Evolutionary conservation across 2,888 invertebrate genomes (phyloP).

Genomic region (Carabus problematicus): DNA sequence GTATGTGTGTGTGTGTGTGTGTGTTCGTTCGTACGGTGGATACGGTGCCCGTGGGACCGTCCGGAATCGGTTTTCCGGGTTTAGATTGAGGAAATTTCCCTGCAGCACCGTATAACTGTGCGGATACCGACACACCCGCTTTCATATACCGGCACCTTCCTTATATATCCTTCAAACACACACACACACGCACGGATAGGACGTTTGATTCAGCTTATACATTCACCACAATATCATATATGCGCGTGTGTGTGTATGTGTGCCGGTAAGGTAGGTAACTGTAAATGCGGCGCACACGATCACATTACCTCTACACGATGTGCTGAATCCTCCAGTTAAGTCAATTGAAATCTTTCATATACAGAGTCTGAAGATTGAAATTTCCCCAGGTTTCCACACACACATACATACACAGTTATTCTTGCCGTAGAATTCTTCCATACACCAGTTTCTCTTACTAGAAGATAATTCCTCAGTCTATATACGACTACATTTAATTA

Average conservation of each 20-base stretch:
- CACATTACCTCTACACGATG: slow-evolving; percentile 27
- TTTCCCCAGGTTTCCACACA: slow-evolving; percentile 22
- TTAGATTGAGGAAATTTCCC: slow-evolving; percentile 61
- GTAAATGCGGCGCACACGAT: slow-evolving; percentile 20
- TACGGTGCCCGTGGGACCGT: slow-evolving; percentile 48
- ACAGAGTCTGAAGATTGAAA: slow-evolving; percentile 31
- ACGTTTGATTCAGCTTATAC: no score
- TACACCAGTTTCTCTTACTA: no score
- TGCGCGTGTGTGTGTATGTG: no score
- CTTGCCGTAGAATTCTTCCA: no score
- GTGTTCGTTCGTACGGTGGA: slow-evolving; percentile 3
- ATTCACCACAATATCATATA: no score
- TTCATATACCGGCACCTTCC: no score
- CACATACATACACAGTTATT: no score
- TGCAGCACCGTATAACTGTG: slow-evolving; percentile 51
- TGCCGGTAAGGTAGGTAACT: background rate
- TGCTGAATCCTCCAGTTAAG: slow-evolving; percentile 37
- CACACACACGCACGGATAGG: no score
- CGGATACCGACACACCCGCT: no score
- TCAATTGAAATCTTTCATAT: slow-evolving; percentile 41
- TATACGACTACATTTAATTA: no score
- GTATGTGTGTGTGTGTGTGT: slow-evolving; percentile 4
- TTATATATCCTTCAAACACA: no score
- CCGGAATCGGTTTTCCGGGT: slow-evolving; percentile 60
- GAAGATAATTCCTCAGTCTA: no score